Base-by-base conservation (phyloP, 2,888 invertebrate genomes). In the Drosophila hawaiiensis region DNA sequence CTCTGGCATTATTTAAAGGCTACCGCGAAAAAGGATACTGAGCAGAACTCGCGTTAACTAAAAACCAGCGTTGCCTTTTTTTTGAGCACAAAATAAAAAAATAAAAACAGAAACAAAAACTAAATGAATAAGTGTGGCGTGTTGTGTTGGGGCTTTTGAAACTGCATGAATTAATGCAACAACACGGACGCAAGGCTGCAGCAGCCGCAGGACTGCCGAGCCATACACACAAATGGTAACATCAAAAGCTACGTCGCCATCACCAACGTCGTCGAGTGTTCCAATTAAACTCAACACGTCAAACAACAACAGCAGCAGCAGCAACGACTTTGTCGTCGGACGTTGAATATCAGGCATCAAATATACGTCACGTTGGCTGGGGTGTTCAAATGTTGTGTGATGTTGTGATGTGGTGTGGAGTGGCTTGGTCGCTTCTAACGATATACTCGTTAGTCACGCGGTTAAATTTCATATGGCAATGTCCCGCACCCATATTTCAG, bases 231-330 rank as follows among this genome's bases (percentile, higher is more conserved):
- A 69, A 73, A 67, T 84, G 65, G 77, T 65, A 73, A 82, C 87
- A 89, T 89, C 84, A 84, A 76, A 89, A 89, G 87, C 76, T 71
- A 78, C 73, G 61, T 68, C 54, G 67, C 55, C 58, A 65, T 70
- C 68, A 35, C 37, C 65, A 74, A 62, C 82, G 60, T 69, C 83
- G 81, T 71, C 73, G 86, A 86, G 90, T 90, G 89, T 79, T 89
- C 90, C 90, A 86, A 86, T 86, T 86, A 86, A 86, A 88, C 86
- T 83, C 86, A 77, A 86, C 90, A 85, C 90, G 90, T 88, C 86
- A 85, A 90, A 81, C 82, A 88, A 85, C 86, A 83, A 73, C 78
- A 70, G 31, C 61, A 19, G 37, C 39, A 66, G 28, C 61, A 53
- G 28, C 43, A 43, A 6, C 59, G 41, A 47, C 47, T 47, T 47